Percentiles rank a stretch among this genome's conserved stretches.
These are phyloP conservation scores for Aptenodytes patagonicus DNA, from an alignment of 2,113 vertebrate genomes.

Conservation along the genomic window DNA sequence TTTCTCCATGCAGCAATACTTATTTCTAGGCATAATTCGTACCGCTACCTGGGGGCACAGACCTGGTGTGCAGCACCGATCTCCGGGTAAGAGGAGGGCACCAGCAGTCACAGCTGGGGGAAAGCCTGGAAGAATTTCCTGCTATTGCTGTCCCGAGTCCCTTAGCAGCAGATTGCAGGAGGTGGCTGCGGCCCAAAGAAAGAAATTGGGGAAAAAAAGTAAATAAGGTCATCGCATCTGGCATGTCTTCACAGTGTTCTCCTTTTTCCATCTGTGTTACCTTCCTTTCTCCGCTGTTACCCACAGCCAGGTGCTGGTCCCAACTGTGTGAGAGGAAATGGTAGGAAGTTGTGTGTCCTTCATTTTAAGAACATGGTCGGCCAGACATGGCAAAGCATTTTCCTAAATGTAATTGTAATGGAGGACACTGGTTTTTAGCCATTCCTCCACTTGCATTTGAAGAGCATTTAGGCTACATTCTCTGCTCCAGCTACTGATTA, in stretches of 20 bases:
- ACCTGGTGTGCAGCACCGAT: background rate
- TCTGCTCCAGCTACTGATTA: background rate
- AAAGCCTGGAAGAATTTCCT: background rate
- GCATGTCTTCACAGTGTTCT: background rate
- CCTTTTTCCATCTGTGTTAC: background rate
- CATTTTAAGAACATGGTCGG: background rate
- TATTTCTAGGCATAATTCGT: background rate
- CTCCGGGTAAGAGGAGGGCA: background rate
- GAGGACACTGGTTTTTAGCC: background rate
- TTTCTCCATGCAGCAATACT: background rate
- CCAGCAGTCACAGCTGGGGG: background rate
- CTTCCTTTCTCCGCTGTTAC: background rate
- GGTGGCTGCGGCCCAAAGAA: background rate
- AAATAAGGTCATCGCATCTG: background rate
- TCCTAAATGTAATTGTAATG: background rate
- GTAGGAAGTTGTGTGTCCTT: background rate
- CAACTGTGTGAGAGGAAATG: background rate
- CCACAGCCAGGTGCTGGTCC: background rate
- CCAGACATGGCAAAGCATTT: background rate
- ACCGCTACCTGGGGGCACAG: background rate
- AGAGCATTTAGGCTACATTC: background rate
- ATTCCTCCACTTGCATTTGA: background rate
- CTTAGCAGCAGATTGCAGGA: background rate
- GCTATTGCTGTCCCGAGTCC: background rate
- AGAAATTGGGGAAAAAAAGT: background rate